Evolutionary conservation across 2,113 vertebrate genomes (phyloP).

Genomic region (Oriolus oriolus): DNA sequence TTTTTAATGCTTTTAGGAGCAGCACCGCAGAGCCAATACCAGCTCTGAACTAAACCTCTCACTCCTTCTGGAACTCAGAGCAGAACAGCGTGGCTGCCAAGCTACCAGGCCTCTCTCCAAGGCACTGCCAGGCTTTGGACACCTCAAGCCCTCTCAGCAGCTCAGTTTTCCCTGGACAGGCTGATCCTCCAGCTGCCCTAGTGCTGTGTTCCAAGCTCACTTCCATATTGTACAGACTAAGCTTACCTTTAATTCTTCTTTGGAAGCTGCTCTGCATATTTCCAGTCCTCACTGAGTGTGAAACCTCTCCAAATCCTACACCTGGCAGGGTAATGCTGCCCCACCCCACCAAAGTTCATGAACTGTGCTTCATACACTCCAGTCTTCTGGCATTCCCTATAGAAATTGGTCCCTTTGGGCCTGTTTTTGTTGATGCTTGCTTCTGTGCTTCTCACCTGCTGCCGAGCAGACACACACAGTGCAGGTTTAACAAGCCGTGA

Average conservation of each 20-base stretch:
- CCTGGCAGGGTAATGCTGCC: neutral
- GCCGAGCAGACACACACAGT: neutral
- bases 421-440: neutral
- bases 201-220: neutral
- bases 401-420: neutral
- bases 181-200: neutral
- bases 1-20: neutral
- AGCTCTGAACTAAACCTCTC: neutral
- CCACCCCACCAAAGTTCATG: neutral
- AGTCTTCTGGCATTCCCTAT: neutral
- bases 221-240: neutral
- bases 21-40: neutral
- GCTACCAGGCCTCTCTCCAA: neutral
- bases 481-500: neutral
- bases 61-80: neutral
- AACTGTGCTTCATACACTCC: neutral
- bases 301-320: neutral
- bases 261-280: neutral
- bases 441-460: neutral
- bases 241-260: neutral
- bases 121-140: neutral
- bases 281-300: neutral
- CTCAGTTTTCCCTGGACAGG: neutral
- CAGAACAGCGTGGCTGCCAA: neutral
- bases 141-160: neutral